Evolutionary conservation across 2,888 invertebrate species (phyloP).

Genomic region (Mycalesis mineus): DNA sequence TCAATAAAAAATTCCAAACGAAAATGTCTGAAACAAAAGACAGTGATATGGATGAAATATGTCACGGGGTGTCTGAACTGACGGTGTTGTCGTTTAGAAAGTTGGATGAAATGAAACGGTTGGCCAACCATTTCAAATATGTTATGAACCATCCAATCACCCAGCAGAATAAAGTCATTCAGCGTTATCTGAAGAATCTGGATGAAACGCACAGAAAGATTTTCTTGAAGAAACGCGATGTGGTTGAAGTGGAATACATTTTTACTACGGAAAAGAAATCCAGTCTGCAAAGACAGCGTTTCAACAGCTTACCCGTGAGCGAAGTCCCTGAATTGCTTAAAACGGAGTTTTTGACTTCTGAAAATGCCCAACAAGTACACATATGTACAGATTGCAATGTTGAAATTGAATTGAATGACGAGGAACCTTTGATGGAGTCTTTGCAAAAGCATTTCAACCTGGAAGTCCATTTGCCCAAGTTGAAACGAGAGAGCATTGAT

Average conservation of each 20-base stretch:
- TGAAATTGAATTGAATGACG: conserved; percentile 66
- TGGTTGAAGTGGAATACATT: conserved; percentile 67
- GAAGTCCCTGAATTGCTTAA: conserved; percentile 69
- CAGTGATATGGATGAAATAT: conserved; percentile 40
- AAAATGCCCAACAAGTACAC: conserved; percentile 63
- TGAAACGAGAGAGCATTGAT: conserved; percentile 66
- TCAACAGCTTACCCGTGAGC: conserved; percentile 68
- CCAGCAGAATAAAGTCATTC: conserved; percentile 45
- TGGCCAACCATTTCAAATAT: conserved; percentile 57
- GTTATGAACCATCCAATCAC: conserved; percentile 58
- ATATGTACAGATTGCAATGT: conserved; percentile 69
- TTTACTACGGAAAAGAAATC: conserved; percentile 72
- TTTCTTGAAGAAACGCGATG: conserved; percentile 57
- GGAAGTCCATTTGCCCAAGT: conserved; percentile 59
- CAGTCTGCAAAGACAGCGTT: conserved; percentile 62
- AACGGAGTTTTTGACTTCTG: conserved; percentile 52
- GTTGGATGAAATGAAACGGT: conserved; percentile 59
- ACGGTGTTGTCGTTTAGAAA: conserved; percentile 64
- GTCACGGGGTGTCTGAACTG: conserved; percentile 48
- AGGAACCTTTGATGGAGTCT: conserved; percentile 68
- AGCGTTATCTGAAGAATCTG: conserved; percentile 51
- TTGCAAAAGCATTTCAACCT: conserved; percentile 65
- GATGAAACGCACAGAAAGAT: conserved; percentile 57
- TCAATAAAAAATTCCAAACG: conserved; percentile 18
- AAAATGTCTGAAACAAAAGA: conserved; percentile 39